A percentile compares a stretch with the other conserved stretches of the same genome.
phyloP scores from a whole-genome alignment of 92 coral and sea anemone species.

The Actinernus sp. region DNA sequence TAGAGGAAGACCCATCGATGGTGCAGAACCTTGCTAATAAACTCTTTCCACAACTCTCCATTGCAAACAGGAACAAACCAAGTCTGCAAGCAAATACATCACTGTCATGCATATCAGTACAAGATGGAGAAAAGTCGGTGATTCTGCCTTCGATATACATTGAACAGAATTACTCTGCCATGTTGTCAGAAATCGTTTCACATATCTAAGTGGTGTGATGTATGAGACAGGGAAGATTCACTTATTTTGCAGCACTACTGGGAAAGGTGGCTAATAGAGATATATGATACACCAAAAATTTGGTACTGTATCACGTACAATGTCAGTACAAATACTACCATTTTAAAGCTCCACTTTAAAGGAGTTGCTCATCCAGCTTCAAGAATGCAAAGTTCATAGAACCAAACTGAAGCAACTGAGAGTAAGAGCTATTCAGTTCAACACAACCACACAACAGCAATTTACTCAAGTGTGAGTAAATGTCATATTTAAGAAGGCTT shows the following conservation, averaged over 20 bases:
- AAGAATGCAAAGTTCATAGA: too few relatives aligned
- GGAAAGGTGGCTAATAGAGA: neutral
- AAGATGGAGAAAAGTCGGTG: conserved; percentile 86
- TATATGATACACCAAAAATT: neutral
- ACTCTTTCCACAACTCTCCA: conserved; percentile 92
- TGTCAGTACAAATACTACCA: neutral
- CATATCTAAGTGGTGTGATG: conserved; percentile 70
- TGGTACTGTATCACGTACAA: neutral
- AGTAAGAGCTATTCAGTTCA: too few relatives aligned
- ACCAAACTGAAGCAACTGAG: too few relatives aligned
- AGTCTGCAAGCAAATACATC: conserved; percentile 59
- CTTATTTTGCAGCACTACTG: too few relatives aligned
- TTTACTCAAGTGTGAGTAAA: too few relatives aligned
- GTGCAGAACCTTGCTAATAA: conserved; percentile 86
- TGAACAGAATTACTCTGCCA: conserved; percentile 94
- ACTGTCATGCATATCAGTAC: conserved; percentile 84
- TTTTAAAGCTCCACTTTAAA: too few relatives aligned
- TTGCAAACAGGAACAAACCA: conserved; percentile 69
- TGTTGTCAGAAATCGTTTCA: conserved; percentile 90
- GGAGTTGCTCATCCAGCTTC: too few relatives aligned
- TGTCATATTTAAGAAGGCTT: too few relatives aligned
- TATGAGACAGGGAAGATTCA: too few relatives aligned
- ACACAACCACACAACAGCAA: too few relatives aligned
- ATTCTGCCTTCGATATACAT: conserved; percentile 86
- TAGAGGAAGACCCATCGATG: conserved; percentile 98